Evolutionary conservation across 1,140 invertebrate species (phyloP), one percentile per base, ranked within the genome.

Genomic region (Heliothis subflexa): DNA sequence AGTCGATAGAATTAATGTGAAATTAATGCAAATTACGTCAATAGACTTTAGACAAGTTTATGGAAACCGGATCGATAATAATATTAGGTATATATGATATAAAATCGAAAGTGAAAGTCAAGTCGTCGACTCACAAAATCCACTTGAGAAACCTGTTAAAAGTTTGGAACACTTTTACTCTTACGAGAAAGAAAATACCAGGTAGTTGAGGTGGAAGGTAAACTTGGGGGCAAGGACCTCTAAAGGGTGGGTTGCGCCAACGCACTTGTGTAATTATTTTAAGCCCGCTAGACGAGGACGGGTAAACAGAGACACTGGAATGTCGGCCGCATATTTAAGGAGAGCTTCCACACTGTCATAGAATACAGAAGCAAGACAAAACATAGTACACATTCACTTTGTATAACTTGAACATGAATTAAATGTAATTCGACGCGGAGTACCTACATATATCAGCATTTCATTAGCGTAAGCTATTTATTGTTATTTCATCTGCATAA

Each of bases 251-350:
- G 71, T 59, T 83, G 86, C 82, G 72, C 75, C 80, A 73, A 78
- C 80, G 68, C 86, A 94, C 92, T 92, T 92, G 90, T 93, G 89
- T 92, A 93, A 94, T 93, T 92, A 94, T 94, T 92, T 92, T 94
- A 91, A 91, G 90, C 89, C 80, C 83, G 83, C 89, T 90, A 89
- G 88, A 88, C 83, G 81, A 81, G 85, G 85, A 88, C 87, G 85
- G 79, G 82, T 84, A 92, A 91, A 90, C 87, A 81, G 75, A 91
- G 76, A 83, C 85, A 75, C 77, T 85, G 91, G 88, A 89, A 92
- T 92, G 88, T 85, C 81, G 86, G 85, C 86, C 80, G 79, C 82
- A 79, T 86, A 80, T 83, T 78, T 81, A 82, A 85, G 78, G 79
- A 82, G 79, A 55, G 77, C 75, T 83, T 78, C 62, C 59, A 81